Base-by-base conservation (phyloP, 92 coral and sea anemone genomes). In the Palythoa heliodiscus region DNA sequence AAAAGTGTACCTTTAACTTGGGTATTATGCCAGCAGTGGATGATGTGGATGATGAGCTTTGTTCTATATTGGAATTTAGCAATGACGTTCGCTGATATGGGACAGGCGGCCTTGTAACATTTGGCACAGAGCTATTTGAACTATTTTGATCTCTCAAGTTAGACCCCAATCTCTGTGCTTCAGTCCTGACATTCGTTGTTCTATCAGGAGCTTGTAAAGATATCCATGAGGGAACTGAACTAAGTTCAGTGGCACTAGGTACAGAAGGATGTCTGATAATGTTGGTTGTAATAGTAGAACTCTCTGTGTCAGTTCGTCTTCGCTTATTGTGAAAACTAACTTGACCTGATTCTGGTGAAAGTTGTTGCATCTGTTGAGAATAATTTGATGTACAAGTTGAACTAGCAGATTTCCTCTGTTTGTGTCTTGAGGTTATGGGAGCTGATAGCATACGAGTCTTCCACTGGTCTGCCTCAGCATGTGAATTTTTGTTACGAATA, bases 351-450 rank as follows among this genome's bases (percentile, higher is more conserved):
- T 40, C 55, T 11, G 57, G 58, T 5, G 84, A 69, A 25, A 29
- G 37, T 40, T 64, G 39, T 64, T 80, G 84, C 19, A 43, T 58
- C 13, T n/a, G 17, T 8, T 80, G 73, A n/a, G 60, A 80, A 20
- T n/a, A 43, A 61, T 60, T 78, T 22, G 53, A 78, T 20, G 83
- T 78, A 43, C 55, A 60, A 60, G 71, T 78, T 4, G 83, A 78
- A 38, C 54, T 35, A 12, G 37, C 39, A 64, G 57, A 43, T 80
- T 80, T 64, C 22, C 39, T 25, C 48, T 7, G 74, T 64, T 67
- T 66, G 13, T 47, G 73, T 53, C 84, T 66, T 13, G 82, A 77
- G 20, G 37, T 68, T n/a, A 43, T 19, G 11, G 73, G 61, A 24
- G 57, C 43, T 63, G 84, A n/a, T n/a, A 64, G 37, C 40, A 47